A percentile compares a stretch with the other conserved stretches of the same genome.
Evolutionary conservation across 2,797 vertebrate species (phyloP).

Genomic region (Semaprochilodus insignis): DNA sequence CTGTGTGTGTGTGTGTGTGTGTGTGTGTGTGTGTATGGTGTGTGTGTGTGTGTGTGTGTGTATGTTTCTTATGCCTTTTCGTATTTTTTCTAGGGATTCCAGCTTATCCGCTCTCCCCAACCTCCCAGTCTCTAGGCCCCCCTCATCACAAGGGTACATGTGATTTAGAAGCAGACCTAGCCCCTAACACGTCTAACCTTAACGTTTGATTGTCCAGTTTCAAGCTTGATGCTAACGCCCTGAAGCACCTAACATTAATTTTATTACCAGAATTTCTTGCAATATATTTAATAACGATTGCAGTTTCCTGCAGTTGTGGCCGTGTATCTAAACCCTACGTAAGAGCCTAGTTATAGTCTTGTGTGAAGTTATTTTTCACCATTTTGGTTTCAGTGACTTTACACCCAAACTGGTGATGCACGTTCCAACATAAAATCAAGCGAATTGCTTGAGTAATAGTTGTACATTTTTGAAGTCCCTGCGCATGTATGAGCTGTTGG

Average conservation of each 20-base stretch:
- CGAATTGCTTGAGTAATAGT: neutral
- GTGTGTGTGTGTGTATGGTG: constrained; percentile 46
- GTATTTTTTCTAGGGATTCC: constrained; percentile 80
- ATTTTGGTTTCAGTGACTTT: constrained; percentile 7
- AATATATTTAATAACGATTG: neutral
- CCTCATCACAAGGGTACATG: constrained; percentile 83
- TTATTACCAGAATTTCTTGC: constrained; percentile 16
- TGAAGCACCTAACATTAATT: constrained; percentile 27
- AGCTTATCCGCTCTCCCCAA: constrained; percentile 80
- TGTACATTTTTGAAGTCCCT: neutral
- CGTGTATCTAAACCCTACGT: neutral
- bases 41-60: constrained; percentile 51
- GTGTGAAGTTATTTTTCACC: neutral
- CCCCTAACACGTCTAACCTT: constrained; percentile 48
- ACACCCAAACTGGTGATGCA: neutral
- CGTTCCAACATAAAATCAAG: neutral
- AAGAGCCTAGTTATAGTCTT: neutral
- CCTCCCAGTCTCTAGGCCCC: constrained; percentile 73
- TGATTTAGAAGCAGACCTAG: constrained; percentile 64
- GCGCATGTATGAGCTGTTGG: neutral
- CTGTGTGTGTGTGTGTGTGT: constrained; percentile 45
- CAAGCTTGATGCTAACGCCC: constrained; percentile 27
- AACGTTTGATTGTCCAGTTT: constrained; percentile 6
- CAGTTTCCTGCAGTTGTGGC: constrained; percentile 3
- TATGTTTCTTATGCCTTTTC: constrained; percentile 75